Evolutionary conservation across 2,113 vertebrate genomes (phyloP), one percentile per base, ranked within the genome.

Genomic region (Holacanthus passer): DNA sequence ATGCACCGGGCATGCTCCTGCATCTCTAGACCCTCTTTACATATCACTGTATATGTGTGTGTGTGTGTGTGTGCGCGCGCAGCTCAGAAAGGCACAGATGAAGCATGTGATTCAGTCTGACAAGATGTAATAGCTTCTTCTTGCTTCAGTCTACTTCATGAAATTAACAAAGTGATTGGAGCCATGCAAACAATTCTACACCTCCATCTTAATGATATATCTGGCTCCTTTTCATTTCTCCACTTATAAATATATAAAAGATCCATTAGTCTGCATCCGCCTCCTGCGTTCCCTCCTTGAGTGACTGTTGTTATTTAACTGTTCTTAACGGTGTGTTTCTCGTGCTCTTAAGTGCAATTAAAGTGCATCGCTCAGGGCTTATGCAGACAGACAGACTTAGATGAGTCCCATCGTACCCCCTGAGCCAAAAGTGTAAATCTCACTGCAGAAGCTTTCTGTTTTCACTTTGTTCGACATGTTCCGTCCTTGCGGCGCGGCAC

Each of bases 21-120:
- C 94, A 94, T 93, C 80, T 43, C 63, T 31, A 75, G 55, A 77
- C 66, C 69, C 56, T 68, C 81, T 93, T 92, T 89, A 86, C 59
- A 77, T 81, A 17, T 53, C 58, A 29, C 12, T 85, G 3, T 47
- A 14, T 73, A 29, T 59, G 70, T 53, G 48, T 50, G 52, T 60
- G 64, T 82, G 73, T 73, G 73, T 73, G 77, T 83, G 72, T 55
- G 22, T 79, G 74, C 84, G 6, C 47, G 24, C 73, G 35, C 31
- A 29, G 47, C 53, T 73, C 5, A 31, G 59, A 68, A 77, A 56
- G 31, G 24, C 70, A 35, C 56, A 27, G 76, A 80, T 29, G 32
- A 24, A 53, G 67, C 35, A 22, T 32, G 45, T 53, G 53, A 82
- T 82, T 80, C 52, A 76, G 3, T 50, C 75, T 69, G 16, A 70